phyloP scores from a whole-genome alignment of 2,113 vertebrate species.

The Loxodonta africana region DNA sequence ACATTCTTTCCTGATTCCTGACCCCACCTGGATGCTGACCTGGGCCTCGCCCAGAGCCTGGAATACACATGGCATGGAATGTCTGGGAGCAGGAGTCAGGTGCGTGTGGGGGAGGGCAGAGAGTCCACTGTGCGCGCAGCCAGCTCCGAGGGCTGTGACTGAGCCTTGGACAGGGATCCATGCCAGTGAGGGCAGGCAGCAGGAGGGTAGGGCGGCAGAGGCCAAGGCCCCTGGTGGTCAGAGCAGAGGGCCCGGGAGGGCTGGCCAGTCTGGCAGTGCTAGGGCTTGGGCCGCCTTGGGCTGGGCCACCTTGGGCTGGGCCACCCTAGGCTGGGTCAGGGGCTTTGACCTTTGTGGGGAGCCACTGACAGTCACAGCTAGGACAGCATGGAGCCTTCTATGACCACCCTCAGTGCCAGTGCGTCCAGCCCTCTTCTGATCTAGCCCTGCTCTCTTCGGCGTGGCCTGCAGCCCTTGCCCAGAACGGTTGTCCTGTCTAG shows the following conservation, averaged over 20 bases:
- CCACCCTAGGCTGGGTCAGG: fast-evolving
- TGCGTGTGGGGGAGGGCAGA: neutral
- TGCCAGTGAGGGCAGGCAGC: too few species aligned
- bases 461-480: neutral
- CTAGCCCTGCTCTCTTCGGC: neutral
- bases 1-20: fast-evolving
- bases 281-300: too few species aligned
- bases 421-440: neutral
- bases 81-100: neutral
- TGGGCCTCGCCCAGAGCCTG: too few species aligned
- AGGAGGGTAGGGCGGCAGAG: neutral
- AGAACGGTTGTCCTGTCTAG: neutral
- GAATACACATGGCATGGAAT: too few species aligned
- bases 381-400: neutral
- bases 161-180: neutral
- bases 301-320: too few species aligned
- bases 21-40: fast-evolving
- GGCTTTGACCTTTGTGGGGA: neutral
- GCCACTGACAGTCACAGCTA: neutral
- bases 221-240: neutral
- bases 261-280: too few species aligned
- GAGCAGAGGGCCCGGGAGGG: fast-evolving
- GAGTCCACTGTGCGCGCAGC: too few species aligned
- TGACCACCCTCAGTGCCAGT: neutral
- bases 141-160: too few species aligned